A percentile compares a stretch with the other conserved stretches of the same genome.
These are phyloP conservation scores for Epirrhoe tristata DNA, from an alignment of 2,888 invertebrate species.

Conservation along the genomic window DNA sequence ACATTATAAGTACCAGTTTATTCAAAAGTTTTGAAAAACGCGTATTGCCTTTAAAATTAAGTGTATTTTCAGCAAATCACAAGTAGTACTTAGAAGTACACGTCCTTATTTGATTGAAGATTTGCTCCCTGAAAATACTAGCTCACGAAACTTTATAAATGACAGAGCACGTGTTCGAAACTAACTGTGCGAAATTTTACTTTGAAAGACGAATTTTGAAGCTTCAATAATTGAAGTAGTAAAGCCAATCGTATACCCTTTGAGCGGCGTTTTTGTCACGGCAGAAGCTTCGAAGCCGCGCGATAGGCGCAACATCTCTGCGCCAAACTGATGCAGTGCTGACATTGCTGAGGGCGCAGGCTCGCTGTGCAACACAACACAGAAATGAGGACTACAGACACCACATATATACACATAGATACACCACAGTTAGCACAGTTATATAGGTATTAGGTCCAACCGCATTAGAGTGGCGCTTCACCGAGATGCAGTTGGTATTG, in stretches of 20 bases:
- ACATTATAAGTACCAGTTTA: no score
- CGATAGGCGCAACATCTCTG: slow-evolving; percentile 94
- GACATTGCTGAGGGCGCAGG: slow-evolving; percentile 93
- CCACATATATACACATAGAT: slow-evolving; percentile 47
- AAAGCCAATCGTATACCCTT: slow-evolving; percentile 80
- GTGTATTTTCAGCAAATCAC: background rate
- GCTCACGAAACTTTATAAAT: no score
- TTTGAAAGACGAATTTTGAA: slow-evolving; percentile 45
- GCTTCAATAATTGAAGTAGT: slow-evolving; percentile 54
- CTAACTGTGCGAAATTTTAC: background rate
- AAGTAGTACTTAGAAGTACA: no score
- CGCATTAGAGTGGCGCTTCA: background rate
- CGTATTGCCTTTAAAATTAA: background rate
- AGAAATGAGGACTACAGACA: slow-evolving; percentile 69
- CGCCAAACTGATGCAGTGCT: slow-evolving; percentile 93
- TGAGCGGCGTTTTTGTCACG: slow-evolving; percentile 76
- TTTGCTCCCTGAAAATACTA: background rate
- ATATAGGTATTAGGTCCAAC: no score
- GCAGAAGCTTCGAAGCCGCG: slow-evolving; percentile 91
- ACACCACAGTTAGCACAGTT: background rate
- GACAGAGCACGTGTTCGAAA: background rate
- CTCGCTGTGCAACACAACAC: slow-evolving; percentile 86
- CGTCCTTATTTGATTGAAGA: background rate
- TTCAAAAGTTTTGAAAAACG: no score
- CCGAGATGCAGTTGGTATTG: no score